phyloP scores from a whole-genome alignment of 2,888 invertebrate species.

The Prosopocoilus inquinatus region DNA sequence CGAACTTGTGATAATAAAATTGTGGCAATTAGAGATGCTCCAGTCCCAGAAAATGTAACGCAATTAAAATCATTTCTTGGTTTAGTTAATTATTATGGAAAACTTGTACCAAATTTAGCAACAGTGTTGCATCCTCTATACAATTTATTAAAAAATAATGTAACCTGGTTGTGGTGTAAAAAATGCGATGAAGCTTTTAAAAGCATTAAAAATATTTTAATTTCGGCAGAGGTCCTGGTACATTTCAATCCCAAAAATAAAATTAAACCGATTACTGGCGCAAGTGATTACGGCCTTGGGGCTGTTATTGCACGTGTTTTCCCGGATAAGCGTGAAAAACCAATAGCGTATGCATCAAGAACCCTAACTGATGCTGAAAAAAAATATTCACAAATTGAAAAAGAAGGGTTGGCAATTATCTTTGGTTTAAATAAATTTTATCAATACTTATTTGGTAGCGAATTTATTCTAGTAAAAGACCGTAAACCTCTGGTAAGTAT shows the following conservation, averaged over 20 bases:
- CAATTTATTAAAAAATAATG: not conserved
- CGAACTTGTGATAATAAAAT: not conserved
- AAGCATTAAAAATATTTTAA: not conserved
- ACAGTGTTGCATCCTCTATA: not conserved
- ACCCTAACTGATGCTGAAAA: too few species aligned
- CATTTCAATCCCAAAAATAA: constrained; percentile 6
- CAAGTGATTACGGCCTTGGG: constrained; percentile 5
- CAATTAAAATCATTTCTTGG: not conserved
- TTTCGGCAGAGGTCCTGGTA: constrained; percentile 4
- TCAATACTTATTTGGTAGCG: not conserved
- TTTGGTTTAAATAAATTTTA: not conserved
- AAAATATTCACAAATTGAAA: constrained; percentile 13
- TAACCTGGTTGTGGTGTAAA: not conserved
- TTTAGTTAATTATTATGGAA: not conserved
- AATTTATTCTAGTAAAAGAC: constrained; percentile 9
- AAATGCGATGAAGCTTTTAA: constrained; percentile 4
- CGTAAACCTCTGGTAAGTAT: too few species aligned
- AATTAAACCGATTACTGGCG: not conserved
- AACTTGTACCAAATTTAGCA: not conserved
- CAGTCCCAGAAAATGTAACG: not conserved
- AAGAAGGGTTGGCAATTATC: constrained; percentile 19
- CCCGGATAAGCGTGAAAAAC: not conserved
- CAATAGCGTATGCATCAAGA: not conserved
- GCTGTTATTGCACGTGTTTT: constrained; percentile 1
- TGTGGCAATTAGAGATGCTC: constrained; percentile 1